Conservation (phyloP, 2,888 invertebrate species). For the Melangyna quadrimaculata region DNA sequence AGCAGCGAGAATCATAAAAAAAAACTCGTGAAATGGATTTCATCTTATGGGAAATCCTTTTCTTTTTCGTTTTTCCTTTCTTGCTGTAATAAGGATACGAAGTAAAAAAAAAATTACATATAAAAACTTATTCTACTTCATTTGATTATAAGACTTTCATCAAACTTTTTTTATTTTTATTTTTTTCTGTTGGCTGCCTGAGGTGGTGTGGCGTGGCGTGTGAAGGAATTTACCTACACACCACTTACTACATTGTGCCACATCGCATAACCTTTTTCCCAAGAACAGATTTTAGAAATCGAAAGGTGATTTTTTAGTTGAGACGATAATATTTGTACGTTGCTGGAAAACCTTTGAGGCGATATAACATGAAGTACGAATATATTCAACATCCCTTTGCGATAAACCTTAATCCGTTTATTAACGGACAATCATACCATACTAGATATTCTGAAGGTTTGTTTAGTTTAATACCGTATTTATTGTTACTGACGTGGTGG, state of each 20-base stretch:
- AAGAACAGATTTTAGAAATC: background rate
- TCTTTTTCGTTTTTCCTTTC: background rate
- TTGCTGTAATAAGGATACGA: conserved; percentile 9
- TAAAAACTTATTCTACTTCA: conserved; percentile 42
- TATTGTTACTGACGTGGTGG: too few species aligned
- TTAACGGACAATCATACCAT: background rate
- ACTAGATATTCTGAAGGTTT: background rate
- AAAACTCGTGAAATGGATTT: conserved; percentile 59
- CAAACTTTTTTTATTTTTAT: conserved; percentile 41
- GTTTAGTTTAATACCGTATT: background rate
- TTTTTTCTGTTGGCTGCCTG: background rate
- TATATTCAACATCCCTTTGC: conserved; percentile 15
- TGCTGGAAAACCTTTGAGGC: background rate
- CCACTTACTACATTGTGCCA: background rate
- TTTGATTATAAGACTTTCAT: conserved; percentile 65
- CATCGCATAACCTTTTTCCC: background rate
- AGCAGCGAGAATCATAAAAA: conserved; percentile 64
- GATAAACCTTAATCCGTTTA: background rate
- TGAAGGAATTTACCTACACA: conserved; percentile 3
- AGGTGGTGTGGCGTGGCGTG: too few species aligned
- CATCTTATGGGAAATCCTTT: conserved; percentile 15
- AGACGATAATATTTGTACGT: conserved; percentile 18
- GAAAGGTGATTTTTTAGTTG: background rate
- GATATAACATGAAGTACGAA: background rate
- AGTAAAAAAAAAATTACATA: background rate